These are phyloP conservation scores for Poliocrania exsul DNA, from an alignment of 2,797 vertebrate genomes.

Conservation along the genomic window DNA sequence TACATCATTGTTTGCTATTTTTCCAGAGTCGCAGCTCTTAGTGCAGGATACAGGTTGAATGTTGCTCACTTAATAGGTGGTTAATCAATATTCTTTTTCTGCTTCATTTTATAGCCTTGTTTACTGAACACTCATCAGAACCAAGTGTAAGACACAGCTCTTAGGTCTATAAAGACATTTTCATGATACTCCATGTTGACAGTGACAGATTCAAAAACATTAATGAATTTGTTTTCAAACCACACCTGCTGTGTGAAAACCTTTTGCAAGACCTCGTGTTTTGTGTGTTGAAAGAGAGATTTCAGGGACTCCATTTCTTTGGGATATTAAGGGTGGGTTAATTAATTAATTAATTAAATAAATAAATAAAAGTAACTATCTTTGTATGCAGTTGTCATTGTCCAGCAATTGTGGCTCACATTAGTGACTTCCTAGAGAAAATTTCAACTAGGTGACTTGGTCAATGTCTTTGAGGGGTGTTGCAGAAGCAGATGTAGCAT, in stretches of 20 bases:
- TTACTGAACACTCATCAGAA: not conserved
- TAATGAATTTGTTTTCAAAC: not conserved
- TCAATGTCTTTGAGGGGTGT: not conserved
- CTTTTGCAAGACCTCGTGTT: not conserved
- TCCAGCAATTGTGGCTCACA: not conserved
- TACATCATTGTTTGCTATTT: not conserved
- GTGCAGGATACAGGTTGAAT: not conserved
- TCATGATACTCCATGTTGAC: not conserved
- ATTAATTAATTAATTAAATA: not conserved
- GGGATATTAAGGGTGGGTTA: not conserved
- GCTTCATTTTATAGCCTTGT: not conserved
- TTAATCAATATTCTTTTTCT: not conserved
- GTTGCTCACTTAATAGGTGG: not conserved
- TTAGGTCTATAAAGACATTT: not conserved
- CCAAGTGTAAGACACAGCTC: not conserved
- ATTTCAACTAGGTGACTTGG: not conserved
- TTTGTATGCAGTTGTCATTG: not conserved
- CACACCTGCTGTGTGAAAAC: not conserved
- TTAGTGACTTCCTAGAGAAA: not conserved
- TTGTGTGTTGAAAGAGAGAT: not conserved
- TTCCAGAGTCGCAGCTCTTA: not conserved
- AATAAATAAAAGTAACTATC: not conserved
- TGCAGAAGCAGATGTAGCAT: not conserved
- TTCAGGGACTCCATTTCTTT: not conserved
- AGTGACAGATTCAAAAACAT: not conserved